phyloP scores from a whole-genome alignment of 2,888 invertebrate species.

The Parochlus steinenii region DNA sequence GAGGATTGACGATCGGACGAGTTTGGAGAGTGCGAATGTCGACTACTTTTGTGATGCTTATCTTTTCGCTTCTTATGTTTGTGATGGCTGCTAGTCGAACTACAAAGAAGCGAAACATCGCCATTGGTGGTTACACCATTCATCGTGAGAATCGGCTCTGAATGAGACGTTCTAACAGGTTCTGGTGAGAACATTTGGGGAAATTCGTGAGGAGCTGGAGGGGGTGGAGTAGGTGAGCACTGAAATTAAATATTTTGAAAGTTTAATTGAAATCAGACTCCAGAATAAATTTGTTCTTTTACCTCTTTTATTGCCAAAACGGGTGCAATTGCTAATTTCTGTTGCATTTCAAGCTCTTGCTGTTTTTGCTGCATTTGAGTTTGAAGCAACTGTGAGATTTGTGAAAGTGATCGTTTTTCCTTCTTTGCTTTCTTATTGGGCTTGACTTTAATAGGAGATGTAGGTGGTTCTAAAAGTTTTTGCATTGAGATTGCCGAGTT shows the following conservation, averaged over 20 bases:
- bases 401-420: slow-evolving; percentile 2
- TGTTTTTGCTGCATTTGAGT: slow-evolving; percentile 4
- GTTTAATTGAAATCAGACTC: too few relatives aligned
- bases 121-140: slow-evolving; percentile 1
- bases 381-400: slow-evolving; percentile 7
- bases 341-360: background rate
- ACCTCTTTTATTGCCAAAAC: background rate
- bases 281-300: too few relatives aligned
- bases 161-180: background rate
- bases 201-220: background rate
- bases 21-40: slow-evolving; percentile 41
- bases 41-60: slow-evolving; percentile 60
- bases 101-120: background rate
- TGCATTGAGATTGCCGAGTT: too few relatives aligned
- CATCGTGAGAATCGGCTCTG: too few relatives aligned
- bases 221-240: background rate
- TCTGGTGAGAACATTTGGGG: background rate
- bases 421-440: too few relatives aligned
- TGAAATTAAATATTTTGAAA: too few relatives aligned
- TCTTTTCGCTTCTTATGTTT: slow-evolving; percentile 50
- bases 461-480: too few relatives aligned
- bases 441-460: too few relatives aligned
- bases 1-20: slow-evolving; percentile 38
- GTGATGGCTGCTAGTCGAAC: slow-evolving; percentile 16
- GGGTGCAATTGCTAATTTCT: too few relatives aligned